Evolutionary conservation across 2,888 invertebrate species (phyloP).

Genomic region (Caenorhabditis panamensis): DNA sequence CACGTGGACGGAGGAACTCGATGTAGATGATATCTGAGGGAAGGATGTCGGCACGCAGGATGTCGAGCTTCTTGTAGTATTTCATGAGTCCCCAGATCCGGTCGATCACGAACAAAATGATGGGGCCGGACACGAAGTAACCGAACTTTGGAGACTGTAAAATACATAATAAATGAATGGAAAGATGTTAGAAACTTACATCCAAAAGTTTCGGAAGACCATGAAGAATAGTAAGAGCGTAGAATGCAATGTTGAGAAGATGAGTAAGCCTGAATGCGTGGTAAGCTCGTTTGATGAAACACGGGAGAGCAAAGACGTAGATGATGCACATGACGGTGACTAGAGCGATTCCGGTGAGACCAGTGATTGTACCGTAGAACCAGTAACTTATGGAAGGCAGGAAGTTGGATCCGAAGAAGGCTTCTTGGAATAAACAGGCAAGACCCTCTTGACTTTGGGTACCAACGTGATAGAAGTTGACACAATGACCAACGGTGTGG

Average conservation of each 20-base stretch:
- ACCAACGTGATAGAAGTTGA: conserved; percentile 97
- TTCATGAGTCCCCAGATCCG: conserved; percentile 86
- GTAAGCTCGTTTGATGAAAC: conserved; percentile 90
- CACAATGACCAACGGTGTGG: conserved; percentile 94
- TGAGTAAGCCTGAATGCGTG: conserved; percentile 89
- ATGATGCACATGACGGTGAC: conserved; percentile 92
- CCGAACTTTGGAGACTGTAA: conserved; percentile 88
- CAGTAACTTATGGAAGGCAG: conserved; percentile 95
- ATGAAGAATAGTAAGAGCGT: conserved; percentile 90
- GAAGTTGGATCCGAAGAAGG: conserved; percentile 92
- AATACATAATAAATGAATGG: neutral
- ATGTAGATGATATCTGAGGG: conserved; percentile 87
- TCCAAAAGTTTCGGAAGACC: conserved; percentile 93
- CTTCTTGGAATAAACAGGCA: conserved; percentile 92
- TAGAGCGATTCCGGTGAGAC: conserved; percentile 84
- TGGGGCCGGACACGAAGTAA: conserved; percentile 94
- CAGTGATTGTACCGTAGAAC: conserved; percentile 90
- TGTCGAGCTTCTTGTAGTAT: conserved; percentile 86
- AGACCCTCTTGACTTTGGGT: conserved; percentile 95
- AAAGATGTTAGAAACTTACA: conserved; percentile 82
- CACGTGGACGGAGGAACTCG: conserved; percentile 95
- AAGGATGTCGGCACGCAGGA: conserved; percentile 92
- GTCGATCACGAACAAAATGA: conserved; percentile 91
- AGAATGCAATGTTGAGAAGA: conserved; percentile 90
- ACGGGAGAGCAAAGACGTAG: conserved; percentile 96